Base-by-base conservation (phyloP, 2,888 invertebrate species). In the Volucella inflata region DNA sequence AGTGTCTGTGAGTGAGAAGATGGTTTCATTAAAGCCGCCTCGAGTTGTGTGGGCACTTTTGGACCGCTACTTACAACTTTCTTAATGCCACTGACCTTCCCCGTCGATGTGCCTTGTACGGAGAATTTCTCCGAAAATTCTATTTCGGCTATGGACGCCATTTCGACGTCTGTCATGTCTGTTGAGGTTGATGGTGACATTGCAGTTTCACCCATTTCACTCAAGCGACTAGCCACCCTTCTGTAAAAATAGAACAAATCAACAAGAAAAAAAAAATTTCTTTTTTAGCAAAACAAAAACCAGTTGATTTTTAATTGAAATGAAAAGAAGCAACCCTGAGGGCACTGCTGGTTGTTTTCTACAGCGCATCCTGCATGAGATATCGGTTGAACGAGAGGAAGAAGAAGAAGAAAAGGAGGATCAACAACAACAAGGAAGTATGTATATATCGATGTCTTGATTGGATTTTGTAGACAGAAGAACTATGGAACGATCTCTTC, bases 41-140 rank as follows among this genome's bases (percentile, higher is more conserved):
- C 51, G 3, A 67, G 42, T 48, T 75, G 48, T 21, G 17, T 68
- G 36, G 67, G 50, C 2, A 68, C 36, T 51, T 38, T 68, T 17
- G 59, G 38, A 48, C 11, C 21, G 74, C 78, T 88, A 93, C 94
- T 89, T 92, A 95, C 95, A 89, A 96, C 96, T 95, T 96, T 96
- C 91, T 95, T 94, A 90, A 95, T 95, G 74, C 96, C 96, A 50
- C 95, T 94, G 76, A 94, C 94, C 93, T 94, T 95, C 87, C 95
- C 95, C 88, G 94, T 95, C 12, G 95, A 94, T 50, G 95, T 96
- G 87, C 96, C 96, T 91, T 95, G 95, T 70, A 94, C 93, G 12
- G 95, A 95, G 90, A 95, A 96, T 91, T 95, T 95, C 85, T 94
- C 94, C 65, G 94, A 94, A 64, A 92, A 89, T 87, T 93, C 93